phyloP scores from a whole-genome alignment of 1,140 invertebrate species.

The Heliothis subflexa region DNA sequence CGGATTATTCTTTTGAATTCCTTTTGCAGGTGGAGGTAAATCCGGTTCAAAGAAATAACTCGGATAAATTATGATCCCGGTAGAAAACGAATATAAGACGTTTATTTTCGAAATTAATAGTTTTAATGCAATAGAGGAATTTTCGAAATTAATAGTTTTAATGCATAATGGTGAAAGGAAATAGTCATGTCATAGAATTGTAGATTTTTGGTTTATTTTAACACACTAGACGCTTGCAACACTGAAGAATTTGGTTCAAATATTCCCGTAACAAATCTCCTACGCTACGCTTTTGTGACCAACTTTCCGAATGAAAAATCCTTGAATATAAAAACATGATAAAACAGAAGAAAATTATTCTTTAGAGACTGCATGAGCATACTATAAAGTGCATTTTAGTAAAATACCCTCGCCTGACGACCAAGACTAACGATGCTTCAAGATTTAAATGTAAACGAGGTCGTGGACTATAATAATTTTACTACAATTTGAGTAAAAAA shows the following conservation, averaged over 20 bases:
- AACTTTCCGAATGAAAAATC: too few relatives aligned
- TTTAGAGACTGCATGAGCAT: not conserved
- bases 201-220: too few relatives aligned
- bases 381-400: not conserved
- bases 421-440: not conserved
- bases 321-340: too few relatives aligned
- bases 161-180: too few relatives aligned
- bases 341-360: too few relatives aligned
- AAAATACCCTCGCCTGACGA: not conserved
- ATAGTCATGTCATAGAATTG: too few relatives aligned
- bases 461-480: not conserved
- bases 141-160: not conserved
- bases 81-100: not conserved
- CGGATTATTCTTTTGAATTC: slow-evolving; percentile 6
- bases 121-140: not conserved
- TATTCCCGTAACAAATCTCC: too few relatives aligned
- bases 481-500: not conserved
- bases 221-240: too few relatives aligned
- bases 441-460: not conserved
- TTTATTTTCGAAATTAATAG: not conserved
- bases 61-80: not conserved
- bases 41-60: not conserved
- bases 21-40: not conserved
- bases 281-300: too few relatives aligned
- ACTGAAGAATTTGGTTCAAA: too few relatives aligned